A percentile compares a stretch with the other conserved stretches of the same genome.
Conservation (phyloP, 1,140 invertebrate species). For the Drosophila subpulchrella region DNA sequence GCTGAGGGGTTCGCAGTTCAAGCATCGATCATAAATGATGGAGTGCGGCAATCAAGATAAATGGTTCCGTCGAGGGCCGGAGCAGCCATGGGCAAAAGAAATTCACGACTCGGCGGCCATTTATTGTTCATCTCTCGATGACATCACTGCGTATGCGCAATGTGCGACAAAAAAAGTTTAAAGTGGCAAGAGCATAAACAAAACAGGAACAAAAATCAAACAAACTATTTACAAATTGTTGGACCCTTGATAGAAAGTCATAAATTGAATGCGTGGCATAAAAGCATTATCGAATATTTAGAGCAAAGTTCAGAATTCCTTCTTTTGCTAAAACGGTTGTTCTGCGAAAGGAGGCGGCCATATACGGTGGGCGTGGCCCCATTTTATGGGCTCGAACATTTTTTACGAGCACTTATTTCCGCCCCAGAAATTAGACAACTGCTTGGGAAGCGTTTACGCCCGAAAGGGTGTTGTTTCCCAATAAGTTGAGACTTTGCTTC, state of each 20-base stretch:
- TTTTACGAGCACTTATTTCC: conserved; percentile 83
- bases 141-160: conserved; percentile 54
- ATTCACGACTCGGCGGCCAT: conserved; percentile 51
- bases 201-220: conserved; percentile 15
- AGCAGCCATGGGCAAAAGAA: conserved; percentile 30
- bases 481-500: conserved; percentile 26
- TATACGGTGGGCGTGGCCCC: conserved; percentile 15
- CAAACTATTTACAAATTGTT: conserved; percentile 60
- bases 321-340: conserved; percentile 13
- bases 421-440: conserved; percentile 83
- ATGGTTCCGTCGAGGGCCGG: conserved; percentile 48
- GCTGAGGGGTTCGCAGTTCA: conserved; percentile 16
- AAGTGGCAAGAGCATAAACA: conserved; percentile 21
- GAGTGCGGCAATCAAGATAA: conserved; percentile 69
- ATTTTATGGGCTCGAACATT: conserved; percentile 72
- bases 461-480: conserved; percentile 38
- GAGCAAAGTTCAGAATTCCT: conserved; percentile 24
- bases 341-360: conserved; percentile 10
- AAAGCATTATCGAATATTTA: conserved; percentile 77
- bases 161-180: conserved; percentile 28
- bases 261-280: conserved; percentile 56
- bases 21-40: conserved; percentile 77
- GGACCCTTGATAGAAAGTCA: conserved; percentile 25
- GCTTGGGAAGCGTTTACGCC: conserved; percentile 61
- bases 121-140: conserved; percentile 8